Evolutionary conservation across 2,797 vertebrate genomes (phyloP).

Genomic region (Myotis vivesi): DNA sequence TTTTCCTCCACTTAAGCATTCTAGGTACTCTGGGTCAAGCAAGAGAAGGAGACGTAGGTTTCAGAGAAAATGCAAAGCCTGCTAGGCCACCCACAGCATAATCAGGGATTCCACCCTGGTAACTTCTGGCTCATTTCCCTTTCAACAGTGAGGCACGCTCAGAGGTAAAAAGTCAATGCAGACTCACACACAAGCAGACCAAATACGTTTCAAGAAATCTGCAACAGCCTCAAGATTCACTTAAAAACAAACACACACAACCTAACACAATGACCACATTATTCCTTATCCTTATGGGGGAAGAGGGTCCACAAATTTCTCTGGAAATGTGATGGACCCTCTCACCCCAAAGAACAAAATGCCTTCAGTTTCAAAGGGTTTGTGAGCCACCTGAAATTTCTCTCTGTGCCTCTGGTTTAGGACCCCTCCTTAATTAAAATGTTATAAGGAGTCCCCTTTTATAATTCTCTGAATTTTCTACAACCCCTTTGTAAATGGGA

Average conservation of each 20-base stretch:
- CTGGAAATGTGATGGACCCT: background rate
- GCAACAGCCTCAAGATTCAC: background rate
- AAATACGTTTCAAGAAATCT: background rate
- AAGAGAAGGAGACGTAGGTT: slow-evolving; percentile 27
- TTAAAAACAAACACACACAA: background rate
- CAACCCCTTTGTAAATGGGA: background rate
- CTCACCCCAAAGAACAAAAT: background rate
- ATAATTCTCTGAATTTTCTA: background rate
- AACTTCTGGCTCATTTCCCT: background rate
- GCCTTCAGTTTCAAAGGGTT: background rate
- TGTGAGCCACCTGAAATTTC: background rate
- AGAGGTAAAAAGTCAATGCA: background rate
- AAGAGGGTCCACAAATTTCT: background rate
- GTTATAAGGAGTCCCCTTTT: background rate
- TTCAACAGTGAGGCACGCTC: background rate
- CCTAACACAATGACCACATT: background rate
- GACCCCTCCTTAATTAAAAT: background rate
- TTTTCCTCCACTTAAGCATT: background rate
- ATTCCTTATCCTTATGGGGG: background rate
- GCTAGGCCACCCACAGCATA: background rate
- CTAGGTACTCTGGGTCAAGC: slow-evolving; percentile 32
- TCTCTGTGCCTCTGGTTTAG: background rate
- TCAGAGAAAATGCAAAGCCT: slow-evolving; percentile 29
- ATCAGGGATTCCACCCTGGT: background rate
- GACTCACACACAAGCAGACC: background rate